Evolutionary conservation across 2,797 vertebrate genomes (phyloP).

Genomic region (Pampus argenteus): DNA sequence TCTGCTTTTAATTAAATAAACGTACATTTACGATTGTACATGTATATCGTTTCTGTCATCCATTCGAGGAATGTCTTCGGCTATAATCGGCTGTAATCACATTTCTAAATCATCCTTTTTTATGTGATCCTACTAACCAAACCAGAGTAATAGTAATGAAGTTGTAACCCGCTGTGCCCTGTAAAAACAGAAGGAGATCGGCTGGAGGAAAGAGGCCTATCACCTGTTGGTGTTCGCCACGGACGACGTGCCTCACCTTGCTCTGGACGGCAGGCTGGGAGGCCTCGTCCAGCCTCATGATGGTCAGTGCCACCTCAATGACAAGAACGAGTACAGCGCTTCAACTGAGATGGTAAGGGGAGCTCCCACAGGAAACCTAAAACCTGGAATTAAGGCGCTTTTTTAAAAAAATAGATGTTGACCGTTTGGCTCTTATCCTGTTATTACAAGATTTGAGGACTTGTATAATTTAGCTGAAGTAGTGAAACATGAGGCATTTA

Average conservation of each 20-base stretch:
- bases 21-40: neutral
- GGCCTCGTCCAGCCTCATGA: conserved; percentile 96
- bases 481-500: neutral
- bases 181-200: conserved; percentile 88
- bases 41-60: neutral
- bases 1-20: neutral
- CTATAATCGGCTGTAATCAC: neutral
- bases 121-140: neutral
- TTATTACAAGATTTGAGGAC: conserved; percentile 15
- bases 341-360: conserved; percentile 92
- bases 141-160: neutral
- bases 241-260: conserved; percentile 95
- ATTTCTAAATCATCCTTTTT: neutral
- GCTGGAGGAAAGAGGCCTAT: conserved; percentile 96
- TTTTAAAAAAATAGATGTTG: neutral
- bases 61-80: neutral
- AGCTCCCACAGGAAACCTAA: neutral
- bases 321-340: conserved; percentile 91
- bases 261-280: conserved; percentile 94
- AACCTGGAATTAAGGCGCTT: neutral
- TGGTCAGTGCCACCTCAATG: conserved; percentile 92
- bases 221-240: conserved; percentile 97
- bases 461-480: conserved; percentile 10
- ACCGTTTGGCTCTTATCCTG: neutral
- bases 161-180: conserved; percentile 9